These are phyloP conservation scores for Festucalex cinctus DNA, from an alignment of 2,113 vertebrate species.

Conservation along the genomic window DNA sequence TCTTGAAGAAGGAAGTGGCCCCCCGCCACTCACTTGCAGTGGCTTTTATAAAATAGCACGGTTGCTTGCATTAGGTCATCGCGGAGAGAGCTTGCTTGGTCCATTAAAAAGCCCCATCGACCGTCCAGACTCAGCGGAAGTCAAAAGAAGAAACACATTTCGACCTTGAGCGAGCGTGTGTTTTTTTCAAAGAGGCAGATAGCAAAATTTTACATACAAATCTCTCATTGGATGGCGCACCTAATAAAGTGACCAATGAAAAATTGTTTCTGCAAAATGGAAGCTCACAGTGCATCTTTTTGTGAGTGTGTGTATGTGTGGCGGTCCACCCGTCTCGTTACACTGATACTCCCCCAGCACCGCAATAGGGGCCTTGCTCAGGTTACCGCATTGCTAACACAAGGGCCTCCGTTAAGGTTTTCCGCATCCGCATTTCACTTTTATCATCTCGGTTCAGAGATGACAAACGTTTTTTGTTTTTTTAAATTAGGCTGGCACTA, in stretches of 20 bases:
- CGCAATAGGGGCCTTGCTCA: constrained; percentile 55
- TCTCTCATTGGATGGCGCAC: background rate
- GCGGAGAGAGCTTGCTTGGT: constrained; percentile 15
- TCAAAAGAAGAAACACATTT: background rate
- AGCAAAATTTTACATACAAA: background rate
- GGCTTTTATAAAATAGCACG: constrained; percentile 51
- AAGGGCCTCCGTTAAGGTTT: constrained; percentile 23
- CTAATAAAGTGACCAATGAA: constrained; percentile 1
- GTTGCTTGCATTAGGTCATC: constrained; percentile 53
- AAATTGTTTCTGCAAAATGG: constrained; percentile 1
- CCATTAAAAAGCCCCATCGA: constrained; percentile 38
- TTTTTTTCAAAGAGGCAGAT: background rate
- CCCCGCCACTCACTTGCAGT: constrained; percentile 12
- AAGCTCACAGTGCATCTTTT: background rate
- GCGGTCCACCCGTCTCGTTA: constrained; percentile 39
- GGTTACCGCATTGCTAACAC: constrained; percentile 68
- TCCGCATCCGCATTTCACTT: constrained; percentile 4
- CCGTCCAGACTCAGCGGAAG: constrained; percentile 31
- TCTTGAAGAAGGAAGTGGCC: constrained; percentile 4
- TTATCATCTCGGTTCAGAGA: background rate
- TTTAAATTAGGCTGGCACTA: no score
- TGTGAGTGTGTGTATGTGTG: constrained; percentile 28
- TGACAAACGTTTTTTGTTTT: no score
- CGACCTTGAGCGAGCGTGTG: background rate
- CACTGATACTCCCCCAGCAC: constrained; percentile 71